phyloP scores from a whole-genome alignment of 2,113 vertebrate species.

The Physeter macrocephalus region DNA sequence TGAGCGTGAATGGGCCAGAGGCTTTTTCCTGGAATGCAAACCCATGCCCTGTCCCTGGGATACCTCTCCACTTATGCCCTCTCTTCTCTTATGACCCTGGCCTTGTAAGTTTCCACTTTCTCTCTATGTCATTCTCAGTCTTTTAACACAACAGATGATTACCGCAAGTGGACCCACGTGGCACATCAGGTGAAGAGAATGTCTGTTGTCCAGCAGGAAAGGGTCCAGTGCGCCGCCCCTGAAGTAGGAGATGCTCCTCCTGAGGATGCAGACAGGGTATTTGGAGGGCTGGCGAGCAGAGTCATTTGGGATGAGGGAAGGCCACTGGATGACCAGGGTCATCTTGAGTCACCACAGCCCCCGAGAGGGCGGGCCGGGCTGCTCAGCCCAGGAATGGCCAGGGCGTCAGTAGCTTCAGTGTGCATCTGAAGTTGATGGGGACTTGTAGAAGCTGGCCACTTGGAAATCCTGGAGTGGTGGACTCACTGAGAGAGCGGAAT shows the following conservation, averaged over 20 bases:
- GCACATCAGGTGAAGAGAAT: background rate
- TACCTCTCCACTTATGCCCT: background rate
- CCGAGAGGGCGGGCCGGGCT: background rate
- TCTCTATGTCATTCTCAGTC: background rate
- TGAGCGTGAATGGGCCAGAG: background rate
- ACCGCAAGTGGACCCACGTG: background rate
- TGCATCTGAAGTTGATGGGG: background rate
- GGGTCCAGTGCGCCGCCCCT: background rate
- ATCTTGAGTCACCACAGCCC: background rate
- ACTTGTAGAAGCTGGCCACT: background rate
- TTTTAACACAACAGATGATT: background rate
- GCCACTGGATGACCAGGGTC: background rate
- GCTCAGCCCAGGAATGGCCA: background rate
- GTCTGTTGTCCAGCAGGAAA: background rate
- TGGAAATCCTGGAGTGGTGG: background rate
- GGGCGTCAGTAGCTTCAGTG: background rate
- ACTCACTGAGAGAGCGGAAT: background rate
- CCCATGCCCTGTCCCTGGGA: background rate
- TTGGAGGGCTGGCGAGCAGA: background rate
- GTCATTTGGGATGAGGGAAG: background rate
- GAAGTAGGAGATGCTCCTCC: background rate
- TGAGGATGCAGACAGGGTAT: background rate
- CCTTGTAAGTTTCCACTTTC: background rate
- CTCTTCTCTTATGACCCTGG: background rate
- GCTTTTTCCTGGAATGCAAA: background rate